Evolutionary conservation across 2,113 vertebrate genomes (phyloP), one percentile per base, ranked within the genome.

Genomic region (Potamarius usumacintae): DNA sequence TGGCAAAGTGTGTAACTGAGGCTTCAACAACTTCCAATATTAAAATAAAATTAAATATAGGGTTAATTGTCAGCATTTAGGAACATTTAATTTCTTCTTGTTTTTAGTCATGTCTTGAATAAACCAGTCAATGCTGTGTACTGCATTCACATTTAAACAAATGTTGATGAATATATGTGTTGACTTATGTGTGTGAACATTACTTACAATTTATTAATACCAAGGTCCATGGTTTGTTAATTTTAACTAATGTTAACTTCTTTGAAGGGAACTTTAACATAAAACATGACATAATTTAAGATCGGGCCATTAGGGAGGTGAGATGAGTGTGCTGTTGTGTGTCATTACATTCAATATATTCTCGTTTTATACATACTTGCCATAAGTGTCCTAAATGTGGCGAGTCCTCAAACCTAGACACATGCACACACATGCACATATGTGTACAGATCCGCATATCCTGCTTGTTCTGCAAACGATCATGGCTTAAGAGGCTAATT

Each of bases 401-500:
- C 30, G 6, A 58, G 80, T 57, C 86, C 87, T n/a, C 55, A 52
- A n/a, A 72, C 27, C 20, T 72, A 63, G 81, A 60, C 58, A 67
- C 67, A 83, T 69, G 52, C 55, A 86, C 69, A 84, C 86, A 84
- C 81, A 85, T 63, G 85, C 65, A 63, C 63, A 87, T 87, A 89
- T 89, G 82, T 83, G 69, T 67, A 80, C 86, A 58, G 89, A 86
- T 81, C 82, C 90, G 89, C 77, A 82, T 80, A 89, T 84, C 89
- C 91, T 89, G 84, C 81, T 82, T 90, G 92, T 87, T 93, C 95
- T 94, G 93, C 93, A 94, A 94, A 88, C 92, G 92, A 95, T 95
- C 94, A 94, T 91, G 89, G 88, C 91, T 93, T 93, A 94, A 94
- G 93, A 94, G 93, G 90, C 94, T 95, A 94, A 95, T 96, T 96